Percentiles rank a stretch among this genome's conserved stretches.
Evolutionary conservation across 2,888 invertebrate species (phyloP).

Genomic region (Linhomoeus sp.): DNA sequence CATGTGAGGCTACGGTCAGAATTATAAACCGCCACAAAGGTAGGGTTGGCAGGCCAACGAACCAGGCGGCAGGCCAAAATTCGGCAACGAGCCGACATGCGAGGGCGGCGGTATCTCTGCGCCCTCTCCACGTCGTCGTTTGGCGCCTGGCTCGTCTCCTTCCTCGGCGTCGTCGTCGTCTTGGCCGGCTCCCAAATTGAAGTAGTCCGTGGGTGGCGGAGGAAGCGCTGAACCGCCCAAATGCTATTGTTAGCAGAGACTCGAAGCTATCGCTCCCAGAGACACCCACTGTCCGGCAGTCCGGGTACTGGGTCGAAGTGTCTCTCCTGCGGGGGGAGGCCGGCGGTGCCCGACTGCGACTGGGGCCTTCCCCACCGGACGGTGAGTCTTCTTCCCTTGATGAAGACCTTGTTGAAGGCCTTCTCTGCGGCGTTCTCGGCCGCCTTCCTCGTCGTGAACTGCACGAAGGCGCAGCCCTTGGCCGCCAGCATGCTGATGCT

Average conservation of each 20-base stretch:
- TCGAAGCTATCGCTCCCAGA: too few species aligned
- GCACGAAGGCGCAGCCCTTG: conserved; percentile 82
- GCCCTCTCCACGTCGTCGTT: background rate
- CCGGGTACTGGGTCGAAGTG: conserved; percentile 52
- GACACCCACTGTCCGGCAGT: conserved; percentile 41
- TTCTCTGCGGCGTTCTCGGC: conserved; percentile 85
- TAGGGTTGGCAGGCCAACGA: too few species aligned
- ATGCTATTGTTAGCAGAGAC: too few species aligned
- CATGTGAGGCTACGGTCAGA: too few species aligned
- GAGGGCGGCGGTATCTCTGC: background rate
- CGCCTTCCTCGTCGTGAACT: conserved; percentile 68
- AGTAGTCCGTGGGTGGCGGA: conserved; percentile 1
- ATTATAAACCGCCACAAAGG: too few species aligned
- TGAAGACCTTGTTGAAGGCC: conserved; percentile 74
- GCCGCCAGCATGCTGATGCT: conserved; percentile 71
- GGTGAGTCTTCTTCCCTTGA: conserved; percentile 63
- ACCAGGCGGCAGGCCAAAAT: background rate
- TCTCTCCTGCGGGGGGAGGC: too few species aligned
- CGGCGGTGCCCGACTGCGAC: conserved; percentile 35
- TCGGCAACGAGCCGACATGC: background rate
- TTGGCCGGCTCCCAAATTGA: conserved; percentile 2
- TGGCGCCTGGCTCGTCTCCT: background rate
- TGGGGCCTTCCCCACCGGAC: conserved; percentile 97
- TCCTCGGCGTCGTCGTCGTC: background rate
- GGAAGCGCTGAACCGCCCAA: background rate